Conservation (phyloP, 2,113 vertebrate genomes). For the Cavia aperea region DNA sequence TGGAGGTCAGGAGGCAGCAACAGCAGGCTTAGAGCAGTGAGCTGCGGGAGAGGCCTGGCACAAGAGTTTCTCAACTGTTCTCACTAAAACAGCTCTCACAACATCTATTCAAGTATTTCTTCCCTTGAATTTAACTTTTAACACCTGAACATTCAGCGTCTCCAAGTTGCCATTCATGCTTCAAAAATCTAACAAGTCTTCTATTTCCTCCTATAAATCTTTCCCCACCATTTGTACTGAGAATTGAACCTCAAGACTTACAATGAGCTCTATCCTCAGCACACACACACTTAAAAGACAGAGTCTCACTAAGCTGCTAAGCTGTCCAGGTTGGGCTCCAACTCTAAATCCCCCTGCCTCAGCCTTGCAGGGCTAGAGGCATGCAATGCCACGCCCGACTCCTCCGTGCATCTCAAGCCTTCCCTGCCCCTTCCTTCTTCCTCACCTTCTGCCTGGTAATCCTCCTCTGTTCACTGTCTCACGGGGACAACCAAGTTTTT, state of each 20-base stretch:
- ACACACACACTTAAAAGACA: too few relatives aligned
- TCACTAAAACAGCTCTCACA: neutral
- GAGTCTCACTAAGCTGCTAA: neutral
- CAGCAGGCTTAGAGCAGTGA: fast-evolving
- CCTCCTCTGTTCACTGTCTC: neutral
- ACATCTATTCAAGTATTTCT: neutral
- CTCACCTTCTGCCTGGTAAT: neutral
- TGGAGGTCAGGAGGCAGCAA: neutral
- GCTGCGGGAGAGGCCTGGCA: too few relatives aligned
- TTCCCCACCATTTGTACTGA: neutral
- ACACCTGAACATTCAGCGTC: neutral
- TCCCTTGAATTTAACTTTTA: neutral
- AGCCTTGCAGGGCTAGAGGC: neutral
- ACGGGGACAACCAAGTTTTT: neutral
- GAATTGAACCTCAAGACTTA: neutral
- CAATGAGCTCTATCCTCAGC: neutral
- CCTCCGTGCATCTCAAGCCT: neutral
- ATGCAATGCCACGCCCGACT: neutral
- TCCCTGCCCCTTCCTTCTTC: neutral
- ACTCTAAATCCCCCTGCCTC: neutral
- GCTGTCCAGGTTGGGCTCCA: neutral
- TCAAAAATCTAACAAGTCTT: neutral
- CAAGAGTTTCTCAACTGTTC: neutral
- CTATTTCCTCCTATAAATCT: too few relatives aligned
- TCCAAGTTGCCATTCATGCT: neutral